Percentiles rank a stretch among this genome's conserved stretches.
Evolutionary conservation across 2,797 vertebrate genomes (phyloP).

Genomic region (Odontamblyopus rebecca): DNA sequence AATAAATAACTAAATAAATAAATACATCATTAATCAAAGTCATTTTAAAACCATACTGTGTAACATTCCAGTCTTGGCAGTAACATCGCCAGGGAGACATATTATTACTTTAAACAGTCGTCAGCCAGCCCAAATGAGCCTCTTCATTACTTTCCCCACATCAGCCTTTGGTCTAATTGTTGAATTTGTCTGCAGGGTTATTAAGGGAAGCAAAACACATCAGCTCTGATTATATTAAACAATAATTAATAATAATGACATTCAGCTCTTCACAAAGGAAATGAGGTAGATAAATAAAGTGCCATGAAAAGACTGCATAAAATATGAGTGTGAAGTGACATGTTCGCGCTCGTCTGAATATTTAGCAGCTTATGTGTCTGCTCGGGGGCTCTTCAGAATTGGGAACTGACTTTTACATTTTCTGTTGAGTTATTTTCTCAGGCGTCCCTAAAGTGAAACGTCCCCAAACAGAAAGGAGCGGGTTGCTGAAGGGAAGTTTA

Average conservation of each 20-base stretch:
- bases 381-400: background rate
- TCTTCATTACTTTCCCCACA: constrained; percentile 27
- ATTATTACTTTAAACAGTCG: constrained; percentile 19
- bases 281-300: background rate
- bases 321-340: constrained; percentile 39
- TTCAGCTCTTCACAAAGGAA: constrained; percentile 16
- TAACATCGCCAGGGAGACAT: too few relatives aligned
- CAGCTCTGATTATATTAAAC: background rate
- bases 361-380: constrained; percentile 28
- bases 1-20: too few relatives aligned
- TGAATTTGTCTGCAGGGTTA: constrained; percentile 3
- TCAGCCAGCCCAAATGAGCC: constrained; percentile 27
- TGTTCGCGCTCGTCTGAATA: constrained; percentile 49
- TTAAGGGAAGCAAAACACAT: constrained; percentile 19
- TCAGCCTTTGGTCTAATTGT: background rate
- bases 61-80: too few relatives aligned
- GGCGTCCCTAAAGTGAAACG: constrained; percentile 3
- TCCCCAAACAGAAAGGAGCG: constrained; percentile 8
- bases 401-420: background rate
- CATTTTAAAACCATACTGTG: too few relatives aligned
- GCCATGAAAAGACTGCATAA: constrained; percentile 14
- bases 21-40: too few relatives aligned
- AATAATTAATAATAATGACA: constrained; percentile 3
- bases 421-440: constrained; percentile 26
- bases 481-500: constrained; percentile 10